phyloP scores from a whole-genome alignment of 1,140 invertebrate species.

The Antheraea mylitta region DNA sequence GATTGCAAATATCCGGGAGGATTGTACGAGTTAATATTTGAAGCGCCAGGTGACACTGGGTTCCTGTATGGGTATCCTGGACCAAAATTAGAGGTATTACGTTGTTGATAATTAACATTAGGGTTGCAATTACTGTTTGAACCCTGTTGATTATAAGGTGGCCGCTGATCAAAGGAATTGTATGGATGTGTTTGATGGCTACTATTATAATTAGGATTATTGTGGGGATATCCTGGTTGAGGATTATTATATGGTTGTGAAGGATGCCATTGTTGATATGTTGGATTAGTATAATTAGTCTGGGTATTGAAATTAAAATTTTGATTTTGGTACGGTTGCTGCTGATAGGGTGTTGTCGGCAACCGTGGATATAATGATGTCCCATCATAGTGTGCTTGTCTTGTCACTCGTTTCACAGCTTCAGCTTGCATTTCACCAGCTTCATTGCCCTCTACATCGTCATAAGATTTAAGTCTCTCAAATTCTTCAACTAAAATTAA shows the following conservation, averaged over 20 bases:
- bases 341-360: not conserved
- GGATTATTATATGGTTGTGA: not conserved
- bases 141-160: not conserved
- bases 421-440: not conserved
- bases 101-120: not conserved
- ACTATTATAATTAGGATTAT: constrained; percentile 1
- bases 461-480: not conserved
- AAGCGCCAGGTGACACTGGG: not conserved
- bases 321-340: not conserved
- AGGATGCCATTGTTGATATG: constrained; percentile 5
- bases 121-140: not conserved
- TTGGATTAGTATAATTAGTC: not conserved
- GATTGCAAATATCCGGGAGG: not conserved
- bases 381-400: not conserved
- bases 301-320: not conserved
- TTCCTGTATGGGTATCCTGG: not conserved
- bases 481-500: not conserved
- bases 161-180: not conserved
- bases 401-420: not conserved
- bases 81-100: not conserved
- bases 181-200: not conserved
- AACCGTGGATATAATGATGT: constrained; percentile 3
- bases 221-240: not conserved
- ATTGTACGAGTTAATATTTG: not conserved
- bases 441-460: not conserved